phyloP scores from a whole-genome alignment of 2,888 invertebrate genomes.

The Troides aeacus region DNA sequence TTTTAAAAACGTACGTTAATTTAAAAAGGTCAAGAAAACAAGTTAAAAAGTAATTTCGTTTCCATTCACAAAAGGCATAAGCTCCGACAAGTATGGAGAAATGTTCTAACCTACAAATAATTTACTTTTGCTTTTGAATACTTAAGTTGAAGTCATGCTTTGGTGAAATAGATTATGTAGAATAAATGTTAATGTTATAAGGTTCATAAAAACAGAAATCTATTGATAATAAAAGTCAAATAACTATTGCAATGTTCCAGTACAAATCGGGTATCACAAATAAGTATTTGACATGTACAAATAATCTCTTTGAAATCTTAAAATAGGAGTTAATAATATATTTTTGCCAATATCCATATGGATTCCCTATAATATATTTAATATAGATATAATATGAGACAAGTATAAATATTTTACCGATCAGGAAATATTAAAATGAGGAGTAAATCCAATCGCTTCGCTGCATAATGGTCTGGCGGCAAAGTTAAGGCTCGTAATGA shows the following conservation, averaged over 20 bases:
- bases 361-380: too few relatives aligned
- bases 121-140: neutral
- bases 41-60: neutral
- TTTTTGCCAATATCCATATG: too few relatives aligned
- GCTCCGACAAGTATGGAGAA: neutral
- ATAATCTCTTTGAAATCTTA: too few relatives aligned
- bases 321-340: too few relatives aligned
- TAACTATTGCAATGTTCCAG: too few relatives aligned
- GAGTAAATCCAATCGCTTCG: constrained; percentile 22
- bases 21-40: neutral
- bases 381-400: neutral
- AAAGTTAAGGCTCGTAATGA: constrained; percentile 23
- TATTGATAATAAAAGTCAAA: too few relatives aligned
- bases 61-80: constrained; percentile 1
- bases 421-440: constrained; percentile 15
- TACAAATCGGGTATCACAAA: too few relatives aligned
- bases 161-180: too few relatives aligned
- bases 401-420: neutral
- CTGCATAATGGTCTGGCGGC: constrained; percentile 14
- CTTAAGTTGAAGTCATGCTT: neutral
- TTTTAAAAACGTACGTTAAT: neutral
- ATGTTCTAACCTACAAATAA: neutral
- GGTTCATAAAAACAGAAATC: too few relatives aligned
- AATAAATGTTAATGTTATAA: too few relatives aligned
- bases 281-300: too few relatives aligned